Evolutionary conservation across 2,113 vertebrate genomes (phyloP).

Genomic region (Ammodytes marinus): DNA sequence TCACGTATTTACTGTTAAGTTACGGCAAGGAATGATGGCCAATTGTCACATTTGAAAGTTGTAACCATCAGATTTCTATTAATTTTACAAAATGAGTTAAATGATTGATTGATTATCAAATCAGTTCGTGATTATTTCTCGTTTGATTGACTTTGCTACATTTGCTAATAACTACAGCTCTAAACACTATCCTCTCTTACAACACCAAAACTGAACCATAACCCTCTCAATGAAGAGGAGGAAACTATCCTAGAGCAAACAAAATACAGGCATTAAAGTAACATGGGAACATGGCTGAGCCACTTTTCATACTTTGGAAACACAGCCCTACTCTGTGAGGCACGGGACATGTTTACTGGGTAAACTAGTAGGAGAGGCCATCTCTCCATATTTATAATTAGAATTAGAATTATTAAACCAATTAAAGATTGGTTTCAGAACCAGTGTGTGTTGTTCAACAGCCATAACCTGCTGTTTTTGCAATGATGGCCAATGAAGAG

Average conservation of each 20-base stretch:
- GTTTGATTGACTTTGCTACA: too few species aligned
- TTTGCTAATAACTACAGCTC: not conserved
- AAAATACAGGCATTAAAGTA: slow-evolving; percentile 25
- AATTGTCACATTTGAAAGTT: too few species aligned
- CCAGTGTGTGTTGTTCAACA: slow-evolving; percentile 68
- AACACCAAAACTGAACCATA: not conserved
- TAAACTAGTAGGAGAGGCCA: slow-evolving; percentile 53
- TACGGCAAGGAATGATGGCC: too few species aligned
- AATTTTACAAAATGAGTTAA: too few species aligned
- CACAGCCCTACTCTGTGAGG: slow-evolving; percentile 32
- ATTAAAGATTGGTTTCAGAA: slow-evolving; percentile 68
- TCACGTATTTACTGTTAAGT: too few species aligned
- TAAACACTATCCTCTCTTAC: not conserved
- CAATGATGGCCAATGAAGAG: slow-evolving; percentile 61
- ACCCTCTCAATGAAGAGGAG: not conserved
- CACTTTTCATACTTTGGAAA: slow-evolving; percentile 41
- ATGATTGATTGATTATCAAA: not conserved
- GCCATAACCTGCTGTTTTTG: slow-evolving; percentile 51
- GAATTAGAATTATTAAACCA: too few species aligned
- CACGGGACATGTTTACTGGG: slow-evolving; percentile 42
- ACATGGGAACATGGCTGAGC: not conserved
- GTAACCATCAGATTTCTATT: too few species aligned
- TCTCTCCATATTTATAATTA: too few species aligned
- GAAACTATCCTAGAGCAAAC: not conserved
- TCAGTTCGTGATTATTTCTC: not conserved